Evolutionary conservation across 2,797 vertebrate species (phyloP), one percentile per base, ranked within the genome.

Genomic region (Dendrocincla fuliginosa): DNA sequence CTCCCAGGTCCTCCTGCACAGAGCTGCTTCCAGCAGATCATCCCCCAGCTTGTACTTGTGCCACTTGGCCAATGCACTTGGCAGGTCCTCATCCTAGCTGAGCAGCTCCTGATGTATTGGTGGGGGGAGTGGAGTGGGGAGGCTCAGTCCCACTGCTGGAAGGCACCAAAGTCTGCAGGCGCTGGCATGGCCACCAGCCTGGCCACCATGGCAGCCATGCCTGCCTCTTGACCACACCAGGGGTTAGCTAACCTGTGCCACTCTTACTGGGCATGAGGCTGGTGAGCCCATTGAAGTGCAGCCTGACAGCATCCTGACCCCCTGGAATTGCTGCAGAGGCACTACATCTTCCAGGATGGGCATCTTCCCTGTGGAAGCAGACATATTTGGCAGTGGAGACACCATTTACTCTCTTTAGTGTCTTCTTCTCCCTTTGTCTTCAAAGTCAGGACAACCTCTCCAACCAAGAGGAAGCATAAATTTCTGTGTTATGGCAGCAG

Each of bases 261-360:
- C 27, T 33, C 32, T n/a, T 32, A 33, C 32, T 46, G 30, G 42
- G 16, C 32, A 33, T 37, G 27, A 76, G 32, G 23, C 9, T n/a
- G 14, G 10, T 39, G 57, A 84, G 50, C 14, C 44, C 20, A 24
- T 46, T 55, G 65, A 55, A 70, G 23, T 35, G 35, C 30, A 25
- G 35, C 39, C 44, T 63, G 55, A 63, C 2, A 24, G 63, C 42
- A 65, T 11, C 32, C 63, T 65, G 32, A 6, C 44, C 25, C 25
- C 42, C 28, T 2, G 2, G 46, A 70, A 22, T 15, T 7, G 10
- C 52, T 70, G 56, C 13, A 33, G 37, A 60, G 37, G 47, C 57
- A 61, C 14, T 0, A 0, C 27, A 23, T 56, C 42, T 37, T 50
- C 42, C 5, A 11, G 12, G 12, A 17, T 41, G 5, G 14, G 25